Base-by-base conservation (phyloP, 2,113 vertebrate species). In the Macaca mulatta region DNA sequence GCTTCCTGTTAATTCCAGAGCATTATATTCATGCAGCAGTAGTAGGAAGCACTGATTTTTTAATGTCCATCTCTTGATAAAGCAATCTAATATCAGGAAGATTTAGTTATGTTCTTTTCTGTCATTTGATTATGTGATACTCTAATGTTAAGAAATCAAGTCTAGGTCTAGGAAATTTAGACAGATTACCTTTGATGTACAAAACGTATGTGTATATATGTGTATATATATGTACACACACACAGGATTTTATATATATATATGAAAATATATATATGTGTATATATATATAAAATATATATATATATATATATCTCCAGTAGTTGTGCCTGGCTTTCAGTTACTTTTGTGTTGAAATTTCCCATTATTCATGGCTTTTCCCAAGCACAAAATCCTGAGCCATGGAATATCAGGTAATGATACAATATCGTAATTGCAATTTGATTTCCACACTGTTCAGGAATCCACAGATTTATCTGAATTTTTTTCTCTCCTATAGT, bases 401-500 rank as follows among this genome's bases (percentile, higher is more conserved):
- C 94, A 7, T 0, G n/a, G 77, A 78, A 77, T 55, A 69, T 25
- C 25, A 61, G 59, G 59, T 61, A 61, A 61, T 14, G 52, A 89
- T 97, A 52, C 59, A 61, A 61, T 38, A 55, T 0, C 0, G 59
- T 7, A 40, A 75, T 45, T 79, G 81, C 89, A 55, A 2, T 2
- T 80, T 78, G 96, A 81, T 89, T 30, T 81, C 82, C 30, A 82
- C 57, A 10, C 88, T 67, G 70, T 87, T 93, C 96, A 92, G 93
- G 87, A 85, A 0, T 1, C 78, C 55, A 48, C 32, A 1, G 97
- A 32, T 70, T 98, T 98, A 82, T 98, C 97, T n/a, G 98, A 72
- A 57, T 98, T 93, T 98, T 98, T 55, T 97, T 96, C 3, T 98
- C 99, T 38, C 97, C 98, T 98, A 97, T 96, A 7, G 92, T 95